phyloP scores from a whole-genome alignment of 2,888 invertebrate species.

The Cheilosia pagana region DNA sequence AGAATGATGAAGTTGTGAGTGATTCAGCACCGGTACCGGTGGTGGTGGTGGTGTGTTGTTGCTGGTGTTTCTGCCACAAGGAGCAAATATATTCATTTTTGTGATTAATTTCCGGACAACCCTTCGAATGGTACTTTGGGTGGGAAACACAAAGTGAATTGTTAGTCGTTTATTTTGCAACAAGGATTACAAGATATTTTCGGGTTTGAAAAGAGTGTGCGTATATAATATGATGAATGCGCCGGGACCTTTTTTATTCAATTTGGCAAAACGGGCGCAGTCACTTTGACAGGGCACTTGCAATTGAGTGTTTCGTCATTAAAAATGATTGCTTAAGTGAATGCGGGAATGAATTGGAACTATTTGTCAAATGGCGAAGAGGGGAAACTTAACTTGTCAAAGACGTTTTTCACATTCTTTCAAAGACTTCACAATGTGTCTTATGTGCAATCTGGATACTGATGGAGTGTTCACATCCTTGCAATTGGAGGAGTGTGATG shows the following conservation, averaged over 20 bases:
- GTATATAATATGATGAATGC: conserved; percentile 59
- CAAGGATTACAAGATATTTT: conserved; percentile 54
- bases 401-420: neutral
- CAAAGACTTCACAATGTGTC: too few relatives aligned
- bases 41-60: too few relatives aligned
- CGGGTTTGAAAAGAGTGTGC: neutral
- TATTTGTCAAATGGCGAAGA: conserved; percentile 50
- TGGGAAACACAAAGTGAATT: conserved; percentile 49
- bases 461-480: too few relatives aligned
- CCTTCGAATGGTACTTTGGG: conserved; percentile 24
- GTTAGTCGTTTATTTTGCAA: conserved; percentile 50
- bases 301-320: conserved; percentile 66
- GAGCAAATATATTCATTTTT: conserved; percentile 71
- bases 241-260: conserved; percentile 55
- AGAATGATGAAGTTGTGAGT: conserved; percentile 54
- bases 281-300: conserved; percentile 19
- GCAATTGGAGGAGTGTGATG: too few relatives aligned
- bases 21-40: conserved; percentile 25
- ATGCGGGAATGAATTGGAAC: conserved; percentile 58
- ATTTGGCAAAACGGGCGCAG: conserved; percentile 43
- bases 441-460: too few relatives aligned
- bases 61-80: conserved; percentile 17
- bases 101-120: conserved; percentile 70
- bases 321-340: conserved; percentile 60
- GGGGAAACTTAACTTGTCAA: conserved; percentile 1